phyloP scores from a whole-genome alignment of 2,888 invertebrate species.

The Cancer borealis region DNA sequence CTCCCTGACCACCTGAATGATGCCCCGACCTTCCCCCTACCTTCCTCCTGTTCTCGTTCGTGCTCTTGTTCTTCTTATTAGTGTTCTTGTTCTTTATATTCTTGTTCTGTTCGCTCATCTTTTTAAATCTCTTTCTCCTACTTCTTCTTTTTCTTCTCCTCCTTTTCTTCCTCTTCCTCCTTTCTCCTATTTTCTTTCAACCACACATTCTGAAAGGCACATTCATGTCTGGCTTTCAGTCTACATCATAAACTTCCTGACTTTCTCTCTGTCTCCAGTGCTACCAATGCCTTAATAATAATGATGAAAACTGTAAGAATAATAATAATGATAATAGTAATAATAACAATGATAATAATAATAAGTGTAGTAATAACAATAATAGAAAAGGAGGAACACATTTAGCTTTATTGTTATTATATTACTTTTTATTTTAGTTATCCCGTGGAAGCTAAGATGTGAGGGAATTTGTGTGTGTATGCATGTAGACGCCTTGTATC shows the following conservation, averaged over 20 bases:
- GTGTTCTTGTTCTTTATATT: neutral
- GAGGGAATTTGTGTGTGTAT: too few relatives aligned
- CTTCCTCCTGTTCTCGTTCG: neutral
- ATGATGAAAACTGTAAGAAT: neutral
- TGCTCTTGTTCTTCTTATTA: neutral
- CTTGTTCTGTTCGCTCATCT: neutral
- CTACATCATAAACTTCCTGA: neutral
- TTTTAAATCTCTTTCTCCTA: neutral
- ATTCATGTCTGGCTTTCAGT: neutral
- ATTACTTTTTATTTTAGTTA: too few relatives aligned
- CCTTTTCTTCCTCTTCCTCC: neutral
- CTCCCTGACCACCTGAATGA: neutral
- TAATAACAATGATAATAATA: too few relatives aligned
- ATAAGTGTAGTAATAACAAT: too few relatives aligned
- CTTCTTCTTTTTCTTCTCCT: neutral
- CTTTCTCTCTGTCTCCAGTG: neutral
- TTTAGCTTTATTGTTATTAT: too few relatives aligned
- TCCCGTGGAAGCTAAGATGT: too few relatives aligned
- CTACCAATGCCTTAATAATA: neutral
- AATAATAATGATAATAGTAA: neutral
- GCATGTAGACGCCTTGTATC: too few relatives aligned
- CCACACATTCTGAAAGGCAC: neutral
- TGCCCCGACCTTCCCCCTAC: neutral
- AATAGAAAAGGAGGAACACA: too few relatives aligned
- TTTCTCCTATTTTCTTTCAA: neutral